phyloP scores from a whole-genome alignment of 2,797 vertebrate genomes.

The Sebastes vulpes region DNA sequence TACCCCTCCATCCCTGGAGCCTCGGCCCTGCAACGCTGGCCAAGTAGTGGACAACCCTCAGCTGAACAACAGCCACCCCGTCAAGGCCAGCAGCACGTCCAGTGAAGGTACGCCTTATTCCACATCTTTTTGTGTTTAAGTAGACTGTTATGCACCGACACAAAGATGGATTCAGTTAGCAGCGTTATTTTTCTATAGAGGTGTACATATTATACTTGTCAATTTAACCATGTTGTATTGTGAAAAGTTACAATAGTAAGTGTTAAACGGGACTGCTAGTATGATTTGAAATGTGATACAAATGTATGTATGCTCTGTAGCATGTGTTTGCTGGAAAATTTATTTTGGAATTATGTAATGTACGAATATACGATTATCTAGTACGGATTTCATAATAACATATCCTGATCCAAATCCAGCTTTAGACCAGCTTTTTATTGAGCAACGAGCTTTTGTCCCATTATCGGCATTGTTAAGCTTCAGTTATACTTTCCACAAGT shows the following conservation, averaged over 20 bases:
- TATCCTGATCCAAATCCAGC: no score
- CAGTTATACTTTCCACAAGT: no score
- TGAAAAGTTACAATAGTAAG: not conserved
- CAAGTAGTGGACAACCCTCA: conserved; percentile 56
- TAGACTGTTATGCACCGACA: not conserved
- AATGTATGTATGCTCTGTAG: not conserved
- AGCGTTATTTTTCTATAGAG: not conserved
- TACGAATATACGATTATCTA: no score
- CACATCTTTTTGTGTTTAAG: not conserved
- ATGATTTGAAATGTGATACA: not conserved
- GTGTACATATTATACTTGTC: not conserved
- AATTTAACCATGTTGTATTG: not conserved
- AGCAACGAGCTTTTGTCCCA: no score
- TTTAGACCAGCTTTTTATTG: no score
- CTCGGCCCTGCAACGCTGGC: conserved; percentile 50
- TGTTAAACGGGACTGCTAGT: not conserved
- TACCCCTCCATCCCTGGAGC: conserved; percentile 74
- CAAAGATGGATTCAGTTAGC: not conserved
- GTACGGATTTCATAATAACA: no score
- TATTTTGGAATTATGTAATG: no score
- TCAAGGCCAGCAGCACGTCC: conserved; percentile 74
- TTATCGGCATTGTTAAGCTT: no score
- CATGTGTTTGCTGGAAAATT: no score
- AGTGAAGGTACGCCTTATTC: conserved; percentile 72
- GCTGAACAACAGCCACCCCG: conserved; percentile 65